These are phyloP conservation scores for Cryptocephalus moraei DNA, from an alignment of 2,888 invertebrate species.

Conservation along the genomic window DNA sequence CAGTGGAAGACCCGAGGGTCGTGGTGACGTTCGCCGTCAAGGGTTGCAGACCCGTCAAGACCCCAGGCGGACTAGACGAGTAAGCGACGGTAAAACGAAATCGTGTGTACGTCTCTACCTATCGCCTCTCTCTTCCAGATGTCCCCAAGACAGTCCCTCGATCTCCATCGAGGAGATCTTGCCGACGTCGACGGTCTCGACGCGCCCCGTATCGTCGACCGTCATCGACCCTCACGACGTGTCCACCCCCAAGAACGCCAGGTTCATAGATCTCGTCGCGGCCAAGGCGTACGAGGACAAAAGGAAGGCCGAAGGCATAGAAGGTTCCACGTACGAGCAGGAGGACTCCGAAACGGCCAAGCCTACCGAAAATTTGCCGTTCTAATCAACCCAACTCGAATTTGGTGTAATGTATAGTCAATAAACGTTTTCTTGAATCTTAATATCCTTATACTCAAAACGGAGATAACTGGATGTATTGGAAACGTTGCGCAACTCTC, in stretches of 20 bases:
- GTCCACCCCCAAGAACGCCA: not conserved
- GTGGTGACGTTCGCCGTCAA: constrained; percentile 35
- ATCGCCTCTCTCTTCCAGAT: not conserved
- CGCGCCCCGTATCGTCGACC: not conserved
- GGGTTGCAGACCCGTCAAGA: constrained; percentile 33
- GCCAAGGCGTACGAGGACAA: not conserved
- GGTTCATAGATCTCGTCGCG: not conserved
- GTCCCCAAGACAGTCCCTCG: not conserved
- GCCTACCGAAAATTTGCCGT: too few species aligned
- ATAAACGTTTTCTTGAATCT: constrained; percentile 1
- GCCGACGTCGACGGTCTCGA: not conserved
- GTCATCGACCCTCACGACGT: not conserved
- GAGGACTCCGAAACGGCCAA: too few species aligned
- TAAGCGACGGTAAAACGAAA: constrained; percentile 2
- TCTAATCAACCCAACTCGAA: too few species aligned
- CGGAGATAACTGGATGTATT: too few species aligned
- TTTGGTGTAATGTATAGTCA: not conserved
- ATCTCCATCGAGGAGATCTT: not conserved
- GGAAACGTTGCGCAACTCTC: too few species aligned
- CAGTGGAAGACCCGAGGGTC: constrained; percentile 28
- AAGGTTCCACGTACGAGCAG: not conserved
- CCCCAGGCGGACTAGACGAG: constrained; percentile 30
- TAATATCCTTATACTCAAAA: too few species aligned
- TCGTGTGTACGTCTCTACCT: too few species aligned
- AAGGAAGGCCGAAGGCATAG: not conserved